Base-by-base conservation (phyloP, 2,113 vertebrate genomes). In the Ranitomeya variabilis region DNA sequence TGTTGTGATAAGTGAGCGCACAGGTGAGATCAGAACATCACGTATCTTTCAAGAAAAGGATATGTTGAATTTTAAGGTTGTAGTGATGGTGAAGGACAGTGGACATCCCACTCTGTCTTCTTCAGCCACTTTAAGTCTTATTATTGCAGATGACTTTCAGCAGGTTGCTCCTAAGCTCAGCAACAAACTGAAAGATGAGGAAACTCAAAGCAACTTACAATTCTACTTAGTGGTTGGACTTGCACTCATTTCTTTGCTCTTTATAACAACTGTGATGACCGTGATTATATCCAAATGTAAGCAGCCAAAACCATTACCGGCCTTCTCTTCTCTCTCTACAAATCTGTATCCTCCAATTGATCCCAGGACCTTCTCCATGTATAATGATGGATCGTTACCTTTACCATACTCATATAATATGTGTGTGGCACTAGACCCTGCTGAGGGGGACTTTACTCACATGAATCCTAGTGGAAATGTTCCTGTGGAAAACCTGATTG, bases 61-160 rank as follows among this genome's bases (percentile, higher is more conserved):
- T 15, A 31, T 66, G 0, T 51, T 85, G 3, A 86, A 66, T n/a
- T 71, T 86, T 13, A 87, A 82, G 23, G 57, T 90, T 11, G 26
- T 87, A 18, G 89, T 93, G 80, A 51, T 92, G 87, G 92, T 92
- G 83, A 91, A 91, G 80, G 92, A 92, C 54, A 90, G 84, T 37
- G 90, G 90, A n/a, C 45, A 90, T 57, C 90, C 90, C 1, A 23
- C 85, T n/a, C 83, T 90, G 3, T 91, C 91, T 0, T n/a, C 89
- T 67, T 89, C 85, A 16, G 85, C 79, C 45, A 90, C 86, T 3
- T 74, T 90, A 62, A 89, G 84, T 86, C 81, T 91, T 16, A 74
- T 89, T 37, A 64, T 91, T 76, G 89, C 90, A 2, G 88, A 91
- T 18, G 76, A 89, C 67, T 83, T 86, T 23, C 76, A 82, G 23